These are phyloP conservation scores for Saguinus midas DNA, from an alignment of 2,113 vertebrate genomes.

Conservation along the genomic window DNA sequence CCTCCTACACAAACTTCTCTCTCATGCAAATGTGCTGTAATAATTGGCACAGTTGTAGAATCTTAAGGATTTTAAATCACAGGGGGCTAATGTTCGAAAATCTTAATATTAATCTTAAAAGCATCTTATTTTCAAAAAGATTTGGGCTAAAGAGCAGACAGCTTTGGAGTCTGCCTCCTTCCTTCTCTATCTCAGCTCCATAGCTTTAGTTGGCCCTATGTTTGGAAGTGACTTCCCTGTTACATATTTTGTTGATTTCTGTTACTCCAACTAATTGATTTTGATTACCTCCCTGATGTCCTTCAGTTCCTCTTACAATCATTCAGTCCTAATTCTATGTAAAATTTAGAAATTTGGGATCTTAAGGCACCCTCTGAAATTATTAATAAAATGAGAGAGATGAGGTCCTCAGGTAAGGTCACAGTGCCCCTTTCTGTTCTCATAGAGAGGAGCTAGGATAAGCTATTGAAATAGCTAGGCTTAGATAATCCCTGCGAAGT, in stretches of 20 bases:
- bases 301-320: background rate
- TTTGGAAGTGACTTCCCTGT: background rate
- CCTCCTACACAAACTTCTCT: fast-evolving
- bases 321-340: background rate
- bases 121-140: background rate
- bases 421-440: background rate
- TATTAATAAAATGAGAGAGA: background rate
- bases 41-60: background rate
- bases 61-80: background rate
- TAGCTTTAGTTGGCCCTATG: fast-evolving
- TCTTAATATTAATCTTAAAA: background rate
- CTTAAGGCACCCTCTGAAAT: background rate
- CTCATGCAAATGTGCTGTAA: background rate
- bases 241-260: background rate
- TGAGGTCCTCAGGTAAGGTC: too few relatives aligned
- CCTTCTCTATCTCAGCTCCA: background rate
- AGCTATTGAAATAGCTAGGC: background rate
- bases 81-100: background rate
- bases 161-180: background rate
- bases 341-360: background rate
- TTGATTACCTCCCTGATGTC: background rate
- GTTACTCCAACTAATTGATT: background rate
- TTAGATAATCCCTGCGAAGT: background rate
- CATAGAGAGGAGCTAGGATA: background rate
- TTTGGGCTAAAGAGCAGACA: background rate